Evolutionary conservation across 2,797 vertebrate genomes (phyloP).

Genomic region (Enteromius thamalakanensis): DNA sequence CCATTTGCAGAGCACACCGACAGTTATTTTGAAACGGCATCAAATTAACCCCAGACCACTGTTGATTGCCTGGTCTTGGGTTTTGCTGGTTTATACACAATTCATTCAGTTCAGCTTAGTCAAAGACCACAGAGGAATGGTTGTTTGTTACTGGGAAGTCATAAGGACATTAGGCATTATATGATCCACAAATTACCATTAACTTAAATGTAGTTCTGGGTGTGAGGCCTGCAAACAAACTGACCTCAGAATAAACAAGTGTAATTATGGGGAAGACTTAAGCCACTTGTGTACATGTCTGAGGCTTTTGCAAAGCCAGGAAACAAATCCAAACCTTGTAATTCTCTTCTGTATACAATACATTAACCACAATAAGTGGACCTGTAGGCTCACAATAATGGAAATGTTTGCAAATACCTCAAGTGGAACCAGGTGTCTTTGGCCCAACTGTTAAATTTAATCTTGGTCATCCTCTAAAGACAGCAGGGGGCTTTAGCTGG

Average conservation of each 20-base stretch:
- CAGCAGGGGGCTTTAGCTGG: constrained; percentile 58
- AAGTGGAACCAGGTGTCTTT: constrained; percentile 55
- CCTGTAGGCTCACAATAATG: constrained; percentile 8
- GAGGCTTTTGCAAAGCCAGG: constrained; percentile 31
- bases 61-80: constrained; percentile 33
- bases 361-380: constrained; percentile 28
- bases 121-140: neutral
- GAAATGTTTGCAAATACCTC: constrained; percentile 43
- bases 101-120: constrained; percentile 8
- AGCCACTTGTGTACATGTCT: constrained; percentile 26
- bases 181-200: constrained; percentile 14
- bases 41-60: constrained; percentile 54
- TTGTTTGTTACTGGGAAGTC: constrained; percentile 10
- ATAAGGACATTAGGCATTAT: constrained; percentile 15
- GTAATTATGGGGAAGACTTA: constrained; percentile 3
- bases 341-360: constrained; percentile 35
- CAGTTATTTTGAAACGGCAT: constrained; percentile 61
- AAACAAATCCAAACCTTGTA: constrained; percentile 33
- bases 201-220: constrained; percentile 13
- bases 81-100: constrained; percentile 1
- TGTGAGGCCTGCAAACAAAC: constrained; percentile 33
- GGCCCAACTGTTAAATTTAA: constrained; percentile 48
- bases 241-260: constrained; percentile 34
- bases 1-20: constrained; percentile 59
- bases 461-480: constrained; percentile 55